Percentiles rank a stretch among this genome's conserved stretches.
Conservation (phyloP, 2,113 vertebrate genomes). For the Genyomyrus donnyi region DNA sequence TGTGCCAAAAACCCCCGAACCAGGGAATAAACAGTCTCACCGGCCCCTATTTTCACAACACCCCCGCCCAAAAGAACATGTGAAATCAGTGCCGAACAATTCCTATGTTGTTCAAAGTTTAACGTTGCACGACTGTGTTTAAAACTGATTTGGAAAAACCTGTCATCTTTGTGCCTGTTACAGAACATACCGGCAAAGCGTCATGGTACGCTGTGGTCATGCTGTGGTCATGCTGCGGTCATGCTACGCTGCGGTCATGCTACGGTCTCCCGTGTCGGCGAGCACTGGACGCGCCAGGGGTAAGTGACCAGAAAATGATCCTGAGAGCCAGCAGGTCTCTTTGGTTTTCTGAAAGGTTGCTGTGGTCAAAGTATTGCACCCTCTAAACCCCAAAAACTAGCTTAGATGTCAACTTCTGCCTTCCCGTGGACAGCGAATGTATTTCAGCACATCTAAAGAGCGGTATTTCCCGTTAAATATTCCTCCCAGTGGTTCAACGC, state of each 20-base stretch:
- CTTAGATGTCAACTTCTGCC: not conserved
- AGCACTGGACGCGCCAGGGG: not conserved
- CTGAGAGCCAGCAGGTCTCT: not conserved
- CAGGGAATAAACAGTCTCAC: constrained; percentile 18
- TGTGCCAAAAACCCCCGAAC: constrained; percentile 14
- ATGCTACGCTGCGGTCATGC: not conserved
- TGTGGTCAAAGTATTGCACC: not conserved
- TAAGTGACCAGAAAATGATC: not conserved
- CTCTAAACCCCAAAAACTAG: not conserved
- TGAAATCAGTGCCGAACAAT: not conserved
- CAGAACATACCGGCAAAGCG: not conserved
- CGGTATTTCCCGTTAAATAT: constrained; percentile 7
- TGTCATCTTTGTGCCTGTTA: not conserved
- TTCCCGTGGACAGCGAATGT: not conserved
- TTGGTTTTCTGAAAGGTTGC: constrained; percentile 12
- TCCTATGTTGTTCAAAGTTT: not conserved
- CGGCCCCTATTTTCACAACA: not conserved
- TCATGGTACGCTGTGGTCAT: too few relatives aligned
- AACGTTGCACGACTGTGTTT: not conserved
- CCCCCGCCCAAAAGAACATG: not conserved
- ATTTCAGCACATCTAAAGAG: not conserved
- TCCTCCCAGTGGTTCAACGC: not conserved
- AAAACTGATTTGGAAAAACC: not conserved
- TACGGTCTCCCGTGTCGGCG: not conserved
- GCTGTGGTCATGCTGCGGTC: too few relatives aligned